Evolutionary conservation across 2,888 invertebrate species (phyloP), one percentile per base, ranked within the genome.

Genomic region (Epirrhoe tristata): DNA sequence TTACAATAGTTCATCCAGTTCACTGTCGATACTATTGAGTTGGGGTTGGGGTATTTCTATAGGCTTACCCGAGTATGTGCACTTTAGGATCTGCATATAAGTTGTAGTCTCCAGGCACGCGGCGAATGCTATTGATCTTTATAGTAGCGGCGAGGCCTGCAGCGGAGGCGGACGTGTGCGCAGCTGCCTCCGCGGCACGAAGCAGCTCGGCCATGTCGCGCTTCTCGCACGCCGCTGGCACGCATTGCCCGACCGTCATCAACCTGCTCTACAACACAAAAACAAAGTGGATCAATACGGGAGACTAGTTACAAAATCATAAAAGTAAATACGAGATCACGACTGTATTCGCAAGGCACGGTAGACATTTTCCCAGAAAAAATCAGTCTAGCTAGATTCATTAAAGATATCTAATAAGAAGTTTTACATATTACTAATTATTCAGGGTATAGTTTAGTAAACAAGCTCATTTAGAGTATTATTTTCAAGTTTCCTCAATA

Each of bases 231-330:
- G 96, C 95, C 65, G 93, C 92, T 6, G 97, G 97, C 74, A 97
- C 87, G 81, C 97, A 97, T 81, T 96, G 95, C 7, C 97, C 97
- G 61, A 97, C 89, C 82, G 96, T 94, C 75, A 97, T 88, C 78
- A 95, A 92, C 71, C 96, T 94, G 70, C 95, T 94, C 96, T 96
- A 89, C 55, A 78, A 66, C n/a, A 70, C 43, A 67, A 63, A 68
- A 63, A 59, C 36, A 8, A n/a, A 50, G 50, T 50, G 58, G 39
- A 59, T 59, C 39, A 59, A 59, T 39, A 59, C 52, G 39, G 5
- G 10, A 39, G 50, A 36, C 17, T n/a, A n/a, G n/a, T n/a, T n/a
- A n/a, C n/a, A n/a, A n/a, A n/a, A n/a, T n/a, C n/a, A n/a, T n/a
- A n/a, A 39, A 10, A 12, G 10, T 10, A 10, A 10, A 39, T 39